Evolutionary conservation across 2,797 vertebrate genomes (phyloP).

Genomic region (Taeniopygia guttata): DNA sequence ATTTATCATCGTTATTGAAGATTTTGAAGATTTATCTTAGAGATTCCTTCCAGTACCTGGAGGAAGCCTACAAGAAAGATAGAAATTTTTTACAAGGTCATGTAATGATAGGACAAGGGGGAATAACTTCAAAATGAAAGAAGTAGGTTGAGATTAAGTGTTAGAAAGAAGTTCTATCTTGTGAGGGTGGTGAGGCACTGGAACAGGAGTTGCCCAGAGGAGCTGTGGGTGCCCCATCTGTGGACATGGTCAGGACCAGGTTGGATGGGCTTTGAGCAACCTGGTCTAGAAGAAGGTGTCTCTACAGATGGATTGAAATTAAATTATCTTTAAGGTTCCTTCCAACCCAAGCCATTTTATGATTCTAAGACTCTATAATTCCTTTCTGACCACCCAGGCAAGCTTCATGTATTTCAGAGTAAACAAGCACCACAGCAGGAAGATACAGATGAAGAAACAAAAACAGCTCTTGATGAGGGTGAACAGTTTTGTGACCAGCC

Average conservation of each 20-base stretch:
- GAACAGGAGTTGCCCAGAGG: background rate
- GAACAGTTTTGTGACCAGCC: background rate
- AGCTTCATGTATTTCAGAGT: background rate
- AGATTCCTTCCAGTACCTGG: background rate
- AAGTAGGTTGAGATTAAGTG: background rate
- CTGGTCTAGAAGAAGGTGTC: background rate
- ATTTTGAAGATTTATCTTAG: background rate
- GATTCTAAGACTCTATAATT: background rate
- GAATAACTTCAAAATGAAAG: background rate
- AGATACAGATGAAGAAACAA: background rate
- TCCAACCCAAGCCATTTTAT: background rate
- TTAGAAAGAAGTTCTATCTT: background rate
- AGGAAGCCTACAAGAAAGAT: background rate
- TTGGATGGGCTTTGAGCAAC: background rate
- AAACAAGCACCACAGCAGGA: background rate
- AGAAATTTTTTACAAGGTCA: background rate
- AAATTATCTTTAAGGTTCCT: background rate
- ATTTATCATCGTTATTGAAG: background rate
- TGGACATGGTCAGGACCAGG: background rate
- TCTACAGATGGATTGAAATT: background rate
- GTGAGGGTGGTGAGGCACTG: background rate
- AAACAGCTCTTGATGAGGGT: background rate
- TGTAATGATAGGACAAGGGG: background rate
- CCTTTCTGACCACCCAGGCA: background rate
- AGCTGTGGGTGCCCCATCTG: background rate